These are phyloP conservation scores for Adineta ricciae DNA, from an alignment of 2,888 invertebrate genomes.

Conservation along the genomic window DNA sequence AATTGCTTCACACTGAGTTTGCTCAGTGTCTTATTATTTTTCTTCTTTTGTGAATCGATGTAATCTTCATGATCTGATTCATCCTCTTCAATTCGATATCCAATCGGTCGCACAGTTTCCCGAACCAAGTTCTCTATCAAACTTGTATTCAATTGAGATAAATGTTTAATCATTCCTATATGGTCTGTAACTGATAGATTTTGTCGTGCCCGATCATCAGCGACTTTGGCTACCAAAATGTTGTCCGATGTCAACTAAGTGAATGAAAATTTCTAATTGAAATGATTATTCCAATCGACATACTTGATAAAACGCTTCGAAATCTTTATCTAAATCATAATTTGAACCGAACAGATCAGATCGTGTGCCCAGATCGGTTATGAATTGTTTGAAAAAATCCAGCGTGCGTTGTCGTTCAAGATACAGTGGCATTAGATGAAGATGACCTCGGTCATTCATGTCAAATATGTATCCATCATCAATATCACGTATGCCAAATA, in stretches of 20 bases:
- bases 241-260: not conserved
- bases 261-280: not conserved
- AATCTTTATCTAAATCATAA: slow-evolving; percentile 19
- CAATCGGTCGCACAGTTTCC: not conserved
- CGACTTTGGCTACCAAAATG: not conserved
- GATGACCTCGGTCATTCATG: slow-evolving; percentile 23
- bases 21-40: not conserved
- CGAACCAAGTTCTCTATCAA: not conserved
- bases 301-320: not conserved
- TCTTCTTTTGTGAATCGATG: not conserved
- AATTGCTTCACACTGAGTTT: not conserved
- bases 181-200: not conserved
- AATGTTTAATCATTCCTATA: not conserved
- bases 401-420: not conserved
- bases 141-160: not conserved
- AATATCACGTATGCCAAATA: slow-evolving; percentile 29
- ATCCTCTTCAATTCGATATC: not conserved
- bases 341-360: slow-evolving; percentile 1
- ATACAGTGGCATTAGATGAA: not conserved
- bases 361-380: not conserved
- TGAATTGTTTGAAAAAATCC: slow-evolving; percentile 3
- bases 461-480: slow-evolving; percentile 28
- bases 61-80: not conserved
- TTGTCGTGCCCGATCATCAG: not conserved
- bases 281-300: not conserved